These are phyloP conservation scores for Papilio elwesi DNA, from an alignment of 2,888 invertebrate species.

Conservation along the genomic window DNA sequence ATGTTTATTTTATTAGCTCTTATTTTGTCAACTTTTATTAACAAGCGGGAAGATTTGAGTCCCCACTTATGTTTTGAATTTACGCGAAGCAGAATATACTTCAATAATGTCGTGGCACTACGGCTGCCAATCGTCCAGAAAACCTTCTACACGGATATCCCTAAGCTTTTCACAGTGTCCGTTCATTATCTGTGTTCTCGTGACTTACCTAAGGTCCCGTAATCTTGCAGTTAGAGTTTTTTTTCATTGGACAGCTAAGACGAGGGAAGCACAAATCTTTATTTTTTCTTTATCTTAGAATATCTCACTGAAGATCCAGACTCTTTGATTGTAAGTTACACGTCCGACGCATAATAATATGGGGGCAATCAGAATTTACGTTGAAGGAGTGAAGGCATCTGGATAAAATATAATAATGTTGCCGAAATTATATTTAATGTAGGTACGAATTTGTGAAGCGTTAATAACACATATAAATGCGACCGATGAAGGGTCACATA, in stretches of 20 bases:
- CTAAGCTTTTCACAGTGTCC: too few relatives aligned
- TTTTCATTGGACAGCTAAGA: too few relatives aligned
- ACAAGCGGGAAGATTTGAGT: background rate
- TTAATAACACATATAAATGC: slow-evolving; percentile 32
- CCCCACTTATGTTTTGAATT: background rate
- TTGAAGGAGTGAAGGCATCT: background rate
- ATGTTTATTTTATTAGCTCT: background rate
- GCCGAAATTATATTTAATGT: slow-evolving; percentile 3
- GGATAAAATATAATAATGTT: background rate
- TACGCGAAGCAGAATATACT: background rate
- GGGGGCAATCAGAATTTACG: background rate
- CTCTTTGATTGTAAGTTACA: slow-evolving; percentile 7
- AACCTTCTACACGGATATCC: too few relatives aligned
- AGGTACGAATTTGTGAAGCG: slow-evolving; percentile 24
- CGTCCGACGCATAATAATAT: background rate
- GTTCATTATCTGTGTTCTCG: too few relatives aligned
- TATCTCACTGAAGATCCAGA: too few relatives aligned
- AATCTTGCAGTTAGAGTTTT: too few relatives aligned
- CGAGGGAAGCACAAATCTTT: too few relatives aligned
- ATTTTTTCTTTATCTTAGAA: too few relatives aligned
- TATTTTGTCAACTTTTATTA: background rate
- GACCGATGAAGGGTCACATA: slow-evolving; percentile 31
- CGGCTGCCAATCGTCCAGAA: too few relatives aligned
- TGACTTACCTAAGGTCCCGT: too few relatives aligned
- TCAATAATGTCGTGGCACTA: too few relatives aligned